Conservation (phyloP, 2,888 invertebrate genomes). For the Oligia fasciuncula region DNA sequence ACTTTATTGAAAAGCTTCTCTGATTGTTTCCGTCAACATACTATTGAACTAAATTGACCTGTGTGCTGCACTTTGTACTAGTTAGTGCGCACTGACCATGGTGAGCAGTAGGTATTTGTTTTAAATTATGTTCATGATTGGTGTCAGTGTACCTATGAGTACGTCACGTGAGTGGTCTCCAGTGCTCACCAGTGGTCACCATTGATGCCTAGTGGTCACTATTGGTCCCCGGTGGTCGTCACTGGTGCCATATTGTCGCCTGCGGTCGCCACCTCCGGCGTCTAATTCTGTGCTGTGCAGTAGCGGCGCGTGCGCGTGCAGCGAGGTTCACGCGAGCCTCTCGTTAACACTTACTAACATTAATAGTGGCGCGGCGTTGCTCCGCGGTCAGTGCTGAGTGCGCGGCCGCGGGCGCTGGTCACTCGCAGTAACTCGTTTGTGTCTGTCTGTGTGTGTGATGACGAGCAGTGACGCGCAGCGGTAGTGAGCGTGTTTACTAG, state of each 20-base stretch:
- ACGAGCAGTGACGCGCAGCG: constrained; percentile 14
- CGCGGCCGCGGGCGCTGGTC: constrained; percentile 34
- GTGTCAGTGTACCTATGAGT: background rate
- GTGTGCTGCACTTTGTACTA: constrained; percentile 14
- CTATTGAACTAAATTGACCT: constrained; percentile 11
- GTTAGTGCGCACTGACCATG: background rate
- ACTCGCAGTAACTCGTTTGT: background rate
- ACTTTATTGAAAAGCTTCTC: background rate
- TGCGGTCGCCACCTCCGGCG: background rate
- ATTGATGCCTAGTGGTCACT: no score
- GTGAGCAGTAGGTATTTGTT: background rate
- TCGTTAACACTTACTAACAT: constrained; percentile 3
- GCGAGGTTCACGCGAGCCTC: background rate
- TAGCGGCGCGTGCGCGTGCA: background rate
- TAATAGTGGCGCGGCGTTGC: constrained; percentile 6
- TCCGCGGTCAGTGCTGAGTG: constrained; percentile 14
- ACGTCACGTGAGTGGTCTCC: background rate
- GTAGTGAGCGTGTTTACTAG: constrained; percentile 20
- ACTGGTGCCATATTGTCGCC: background rate
- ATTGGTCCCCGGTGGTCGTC: background rate
- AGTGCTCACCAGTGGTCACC: background rate
- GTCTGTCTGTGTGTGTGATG: constrained; percentile 11
- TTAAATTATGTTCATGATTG: background rate
- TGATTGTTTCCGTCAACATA: constrained; percentile 2
- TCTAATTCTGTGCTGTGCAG: background rate